These are phyloP conservation scores for Sylvietta virens DNA, from an alignment of 2,113 vertebrate species.

Conservation along the genomic window DNA sequence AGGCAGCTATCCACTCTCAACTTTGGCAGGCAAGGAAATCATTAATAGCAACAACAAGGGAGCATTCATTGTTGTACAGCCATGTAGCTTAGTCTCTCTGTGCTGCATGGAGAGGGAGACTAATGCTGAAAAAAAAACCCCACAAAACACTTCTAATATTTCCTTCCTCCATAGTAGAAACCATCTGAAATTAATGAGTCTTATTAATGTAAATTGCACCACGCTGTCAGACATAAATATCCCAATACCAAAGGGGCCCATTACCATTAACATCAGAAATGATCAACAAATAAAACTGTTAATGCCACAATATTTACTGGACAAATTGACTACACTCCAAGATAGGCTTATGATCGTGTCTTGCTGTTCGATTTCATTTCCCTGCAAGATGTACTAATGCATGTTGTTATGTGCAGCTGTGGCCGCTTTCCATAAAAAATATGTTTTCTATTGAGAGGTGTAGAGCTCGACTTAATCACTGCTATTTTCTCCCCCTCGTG, in stretches of 20 bases:
- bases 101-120: not conserved
- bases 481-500: not conserved
- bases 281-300: slow-evolving; percentile 67
- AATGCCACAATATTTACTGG: slow-evolving; percentile 53
- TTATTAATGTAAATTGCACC: slow-evolving; percentile 68
- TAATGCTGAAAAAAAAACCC: not conserved
- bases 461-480: slow-evolving; percentile 30
- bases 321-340: slow-evolving; percentile 64
- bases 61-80: slow-evolving; percentile 10
- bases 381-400: slow-evolving; percentile 57
- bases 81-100: not conserved
- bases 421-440: slow-evolving; percentile 46
- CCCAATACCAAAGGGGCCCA: slow-evolving; percentile 55
- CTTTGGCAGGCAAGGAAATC: slow-evolving; percentile 18
- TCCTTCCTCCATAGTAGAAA: slow-evolving; percentile 43
- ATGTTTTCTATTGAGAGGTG: slow-evolving; percentile 47
- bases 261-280: slow-evolving; percentile 69
- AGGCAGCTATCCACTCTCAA: not conserved
- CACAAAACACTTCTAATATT: slow-evolving; percentile 43
- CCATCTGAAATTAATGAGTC: slow-evolving; percentile 68
- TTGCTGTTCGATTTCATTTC: slow-evolving; percentile 62
- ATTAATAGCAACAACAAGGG: slow-evolving; percentile 56
- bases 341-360: slow-evolving; percentile 20
- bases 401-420: slow-evolving; percentile 65
- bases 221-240: slow-evolving; percentile 66